phyloP scores from a whole-genome alignment of 1,140 invertebrate genomes.

The Drosophila teissieri region DNA sequence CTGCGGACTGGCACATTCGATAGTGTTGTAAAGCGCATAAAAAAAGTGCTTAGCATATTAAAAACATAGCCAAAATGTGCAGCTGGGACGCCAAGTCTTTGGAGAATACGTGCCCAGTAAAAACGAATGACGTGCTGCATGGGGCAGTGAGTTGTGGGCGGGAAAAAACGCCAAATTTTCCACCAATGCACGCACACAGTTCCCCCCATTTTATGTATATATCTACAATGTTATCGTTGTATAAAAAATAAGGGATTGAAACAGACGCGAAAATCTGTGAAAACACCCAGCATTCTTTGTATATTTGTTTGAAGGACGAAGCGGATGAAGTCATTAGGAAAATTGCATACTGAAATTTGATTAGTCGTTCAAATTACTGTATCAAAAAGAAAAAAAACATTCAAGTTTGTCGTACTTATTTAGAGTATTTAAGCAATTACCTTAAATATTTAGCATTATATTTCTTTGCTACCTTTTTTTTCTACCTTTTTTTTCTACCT shows the following conservation, averaged over 20 bases:
- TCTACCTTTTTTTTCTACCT: no score
- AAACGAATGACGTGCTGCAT: slow-evolving; percentile 19
- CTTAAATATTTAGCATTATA: no score
- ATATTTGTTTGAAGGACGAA: not conserved
- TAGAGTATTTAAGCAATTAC: no score
- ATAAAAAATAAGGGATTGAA: not conserved
- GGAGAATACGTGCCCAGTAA: slow-evolving; percentile 50
- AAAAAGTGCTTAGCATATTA: slow-evolving; percentile 74
- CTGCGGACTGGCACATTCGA: slow-evolving; percentile 41
- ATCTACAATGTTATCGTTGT: slow-evolving; percentile 7
- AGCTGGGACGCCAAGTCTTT: slow-evolving; percentile 48
- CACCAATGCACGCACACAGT: slow-evolving; percentile 1
- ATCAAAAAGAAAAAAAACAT: no score
- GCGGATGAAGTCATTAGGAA: not conserved
- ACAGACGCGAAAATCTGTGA: not conserved
- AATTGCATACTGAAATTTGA: not conserved
- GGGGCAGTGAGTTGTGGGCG: not conserved
- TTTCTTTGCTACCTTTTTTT: no score
- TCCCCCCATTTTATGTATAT: not conserved
- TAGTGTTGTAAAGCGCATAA: slow-evolving; percentile 69
- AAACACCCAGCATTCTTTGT: not conserved
- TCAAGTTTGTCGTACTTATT: no score
- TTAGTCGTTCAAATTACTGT: no score
- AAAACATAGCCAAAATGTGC: slow-evolving; percentile 62
- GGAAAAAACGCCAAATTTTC: not conserved